Percentiles rank a stretch among this genome's conserved stretches.
These are phyloP conservation scores for Propithecus perrieri DNA, from an alignment of 2,797 vertebrate species.

Conservation along the genomic window DNA sequence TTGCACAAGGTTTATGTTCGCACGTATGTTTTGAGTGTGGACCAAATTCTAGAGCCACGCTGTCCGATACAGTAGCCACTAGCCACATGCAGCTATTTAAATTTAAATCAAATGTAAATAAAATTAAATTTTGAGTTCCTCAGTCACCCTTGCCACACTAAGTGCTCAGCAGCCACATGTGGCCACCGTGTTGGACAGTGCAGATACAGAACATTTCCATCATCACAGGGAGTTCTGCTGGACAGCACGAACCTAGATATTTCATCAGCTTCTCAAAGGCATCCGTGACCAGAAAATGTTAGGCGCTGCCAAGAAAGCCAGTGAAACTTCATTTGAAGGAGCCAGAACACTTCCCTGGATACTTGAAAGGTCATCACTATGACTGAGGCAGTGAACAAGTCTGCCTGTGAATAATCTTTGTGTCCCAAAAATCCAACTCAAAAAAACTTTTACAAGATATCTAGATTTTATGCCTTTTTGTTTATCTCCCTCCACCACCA, in stretches of 20 bases:
- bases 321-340: neutral
- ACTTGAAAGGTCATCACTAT: neutral
- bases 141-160: neutral
- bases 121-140: neutral
- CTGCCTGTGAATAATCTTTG: neutral
- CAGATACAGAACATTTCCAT: neutral
- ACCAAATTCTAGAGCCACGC: neutral
- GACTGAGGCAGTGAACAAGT: neutral
- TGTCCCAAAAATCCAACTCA: neutral
- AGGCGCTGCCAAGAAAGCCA: neutral
- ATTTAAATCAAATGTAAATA: neutral
- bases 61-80: neutral
- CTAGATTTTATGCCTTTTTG: neutral
- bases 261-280: neutral
- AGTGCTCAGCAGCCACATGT: neutral
- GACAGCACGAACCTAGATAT: neutral
- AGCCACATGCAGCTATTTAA: neutral
- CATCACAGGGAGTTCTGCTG: neutral
- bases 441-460: neutral
- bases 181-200: accelerated
- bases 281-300: neutral
- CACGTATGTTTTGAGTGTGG: neutral
- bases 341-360: neutral
- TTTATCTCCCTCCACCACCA: neutral
- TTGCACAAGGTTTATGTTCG: neutral